Base-by-base conservation (phyloP, 2,797 vertebrate genomes). In the Arctocebus calabarensis region DNA sequence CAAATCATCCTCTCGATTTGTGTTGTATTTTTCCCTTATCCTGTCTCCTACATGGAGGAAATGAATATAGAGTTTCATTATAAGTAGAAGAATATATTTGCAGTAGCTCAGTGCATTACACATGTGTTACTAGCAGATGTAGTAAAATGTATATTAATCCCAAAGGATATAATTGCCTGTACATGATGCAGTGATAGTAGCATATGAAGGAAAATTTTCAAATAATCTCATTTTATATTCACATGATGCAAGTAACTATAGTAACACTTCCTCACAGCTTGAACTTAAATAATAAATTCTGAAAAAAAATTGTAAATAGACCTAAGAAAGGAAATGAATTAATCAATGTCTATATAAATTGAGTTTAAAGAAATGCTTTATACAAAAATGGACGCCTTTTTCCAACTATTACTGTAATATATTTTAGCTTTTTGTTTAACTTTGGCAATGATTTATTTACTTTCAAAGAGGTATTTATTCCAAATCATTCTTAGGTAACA, bases 171-270 rank as follows among this genome's bases (percentile, higher is more conserved):
- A 55, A 91, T 68, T 83, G 23, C 17, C 20, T 90, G 29, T 62
- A 94, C 11, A 83, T 27, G 85, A 66, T 68, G 57, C 32, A 91
- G n/a, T 48, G 13, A 77, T 64, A 84, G 82, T 29, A 86, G 9
- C 66, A 77, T 4, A 75, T 34, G 22, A 94, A 74, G 19, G 43
- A 78, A 85, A 86, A 34, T 13, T 88, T 93, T 74, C 32, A 84
- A 81, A 92, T 82, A n/a, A 17, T 59, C 64, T 66, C 20, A 85
- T 93, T 85, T 87, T 32, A 68, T 83, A 43, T 17, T 93, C 66
- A 96, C 13, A 3, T 43, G 40, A 82, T 95, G 14, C 25, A 84
- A 37, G 88, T 88, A 94, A 96, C 88, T 85, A 96, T 91, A 70
- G 64, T 37, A 89, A 93, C 70, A 70, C 61, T 84, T 90, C 45